These are phyloP conservation scores for Daphoenositta chrysoptera DNA, from an alignment of 2,113 vertebrate genomes.

Conservation along the genomic window DNA sequence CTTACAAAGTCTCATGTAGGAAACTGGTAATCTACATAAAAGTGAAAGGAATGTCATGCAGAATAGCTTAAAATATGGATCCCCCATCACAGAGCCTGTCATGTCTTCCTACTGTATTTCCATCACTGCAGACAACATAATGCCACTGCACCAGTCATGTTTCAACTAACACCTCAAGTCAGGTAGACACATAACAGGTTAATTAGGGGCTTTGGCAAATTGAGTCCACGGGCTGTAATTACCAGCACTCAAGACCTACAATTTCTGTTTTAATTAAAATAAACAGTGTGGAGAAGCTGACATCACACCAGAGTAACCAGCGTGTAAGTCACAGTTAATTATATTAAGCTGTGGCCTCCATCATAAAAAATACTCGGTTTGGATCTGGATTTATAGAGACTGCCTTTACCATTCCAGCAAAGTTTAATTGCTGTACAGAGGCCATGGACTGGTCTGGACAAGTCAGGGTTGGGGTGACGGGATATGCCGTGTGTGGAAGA, in stretches of 20 bases:
- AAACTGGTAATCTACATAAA: slow-evolving; percentile 55
- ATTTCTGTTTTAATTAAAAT: slow-evolving; percentile 86
- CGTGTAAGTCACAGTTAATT: slow-evolving; percentile 78
- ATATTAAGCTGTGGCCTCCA: slow-evolving; percentile 66
- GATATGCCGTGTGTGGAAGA: neutral
- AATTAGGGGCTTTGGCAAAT: slow-evolving; percentile 83
- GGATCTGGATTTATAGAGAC: slow-evolving; percentile 40
- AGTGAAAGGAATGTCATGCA: slow-evolving; percentile 54
- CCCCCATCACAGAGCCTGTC: slow-evolving; percentile 6
- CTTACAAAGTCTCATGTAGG: slow-evolving; percentile 32
- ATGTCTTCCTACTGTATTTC: slow-evolving; percentile 50
- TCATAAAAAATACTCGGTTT: slow-evolving; percentile 59
- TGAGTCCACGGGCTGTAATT: slow-evolving; percentile 79
- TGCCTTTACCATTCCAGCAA: slow-evolving; percentile 27
- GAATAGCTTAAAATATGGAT: slow-evolving; percentile 44
- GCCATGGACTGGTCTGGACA: slow-evolving; percentile 34
- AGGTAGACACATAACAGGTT: slow-evolving; percentile 79
- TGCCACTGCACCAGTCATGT: slow-evolving; percentile 71
- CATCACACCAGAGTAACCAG: slow-evolving; percentile 77
- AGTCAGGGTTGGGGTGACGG: neutral
- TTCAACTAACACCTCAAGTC: slow-evolving; percentile 76
- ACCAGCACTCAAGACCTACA: slow-evolving; percentile 78
- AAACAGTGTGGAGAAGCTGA: slow-evolving; percentile 80
- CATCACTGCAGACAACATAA: slow-evolving; percentile 63
- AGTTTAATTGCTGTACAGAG: slow-evolving; percentile 64